Evolutionary conservation across 2,797 vertebrate species (phyloP).

Genomic region (Micromesistius poutassou): DNA sequence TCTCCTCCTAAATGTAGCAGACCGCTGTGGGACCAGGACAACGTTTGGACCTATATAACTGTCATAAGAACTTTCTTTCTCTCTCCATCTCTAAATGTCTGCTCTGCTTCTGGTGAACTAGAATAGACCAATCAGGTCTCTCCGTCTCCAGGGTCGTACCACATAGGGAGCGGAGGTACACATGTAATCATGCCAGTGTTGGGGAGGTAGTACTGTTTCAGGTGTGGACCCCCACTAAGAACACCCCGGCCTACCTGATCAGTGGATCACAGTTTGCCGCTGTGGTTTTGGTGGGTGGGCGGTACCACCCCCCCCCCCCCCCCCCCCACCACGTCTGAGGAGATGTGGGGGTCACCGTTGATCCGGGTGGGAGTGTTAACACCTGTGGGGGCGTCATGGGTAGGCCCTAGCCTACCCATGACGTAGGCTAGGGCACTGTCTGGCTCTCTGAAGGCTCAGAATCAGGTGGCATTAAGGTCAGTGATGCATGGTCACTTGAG

Average conservation of each 20-base stretch:
- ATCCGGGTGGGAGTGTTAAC: conserved; percentile 18
- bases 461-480: conserved; percentile 42
- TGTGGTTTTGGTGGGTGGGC: conserved; percentile 11
- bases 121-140: conserved; percentile 44
- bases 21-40: conserved; percentile 42
- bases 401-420: too few species aligned
- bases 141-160: not conserved
- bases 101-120: conserved; percentile 27
- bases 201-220: not conserved
- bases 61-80: conserved; percentile 17
- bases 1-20: conserved; percentile 63
- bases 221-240: too few species aligned
- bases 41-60: conserved; percentile 47
- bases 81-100: not conserved
- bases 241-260: too few species aligned
- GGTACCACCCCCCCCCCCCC: too few species aligned
- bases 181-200: conserved; percentile 34
- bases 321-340: too few species aligned
- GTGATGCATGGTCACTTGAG: conserved; percentile 35
- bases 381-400: conserved; percentile 27
- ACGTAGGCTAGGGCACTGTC: conserved; percentile 41
- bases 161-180: conserved; percentile 22
- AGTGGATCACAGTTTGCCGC: too few species aligned
- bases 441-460: conserved; percentile 22
- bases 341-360: too few species aligned